A percentile compares a stretch with the other conserved stretches of the same genome.
Evolutionary conservation across 2,888 invertebrate genomes (phyloP).

Genomic region (Octonoba sinensis): DNA sequence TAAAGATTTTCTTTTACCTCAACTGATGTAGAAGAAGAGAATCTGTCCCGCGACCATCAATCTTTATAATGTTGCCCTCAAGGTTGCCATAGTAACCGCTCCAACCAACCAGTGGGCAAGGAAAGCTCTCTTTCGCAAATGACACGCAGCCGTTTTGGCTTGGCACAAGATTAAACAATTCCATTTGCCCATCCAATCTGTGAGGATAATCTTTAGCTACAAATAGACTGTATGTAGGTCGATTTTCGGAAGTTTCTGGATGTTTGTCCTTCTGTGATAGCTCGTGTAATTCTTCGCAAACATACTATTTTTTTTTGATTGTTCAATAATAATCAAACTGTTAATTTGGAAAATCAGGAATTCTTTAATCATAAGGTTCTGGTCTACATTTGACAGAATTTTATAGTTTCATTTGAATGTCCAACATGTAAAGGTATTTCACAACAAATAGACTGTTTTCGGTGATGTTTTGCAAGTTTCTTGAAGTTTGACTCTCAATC

Average conservation of each 20-base stretch:
- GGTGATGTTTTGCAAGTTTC: no score
- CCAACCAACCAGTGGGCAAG: slow-evolving; percentile 47
- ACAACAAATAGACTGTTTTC: no score
- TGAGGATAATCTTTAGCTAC: slow-evolving; percentile 17
- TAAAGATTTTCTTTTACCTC: slow-evolving; percentile 12
- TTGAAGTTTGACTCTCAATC: no score
- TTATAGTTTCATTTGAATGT: no score
- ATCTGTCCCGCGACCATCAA: slow-evolving; percentile 35
- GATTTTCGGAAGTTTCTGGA: not conserved
- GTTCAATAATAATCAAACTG: no score
- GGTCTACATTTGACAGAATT: no score
- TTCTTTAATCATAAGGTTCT: no score
- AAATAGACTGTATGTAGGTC: slow-evolving; percentile 26
- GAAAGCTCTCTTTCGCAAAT: slow-evolving; percentile 26
- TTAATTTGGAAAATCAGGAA: no score
- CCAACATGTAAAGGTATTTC: no score
- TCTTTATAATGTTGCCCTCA: slow-evolving; percentile 61
- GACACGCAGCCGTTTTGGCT: slow-evolving; percentile 20
- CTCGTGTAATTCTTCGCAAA: no score
- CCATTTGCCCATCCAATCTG: slow-evolving; percentile 41
- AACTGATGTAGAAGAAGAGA: slow-evolving; percentile 55
- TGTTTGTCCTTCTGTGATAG: no score
- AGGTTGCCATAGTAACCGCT: slow-evolving; percentile 39
- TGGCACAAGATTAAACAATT: slow-evolving; percentile 49
- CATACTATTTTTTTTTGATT: no score